Base-by-base conservation (phyloP, 2,797 vertebrate genomes). In the Oophaga sylvatica region DNA sequence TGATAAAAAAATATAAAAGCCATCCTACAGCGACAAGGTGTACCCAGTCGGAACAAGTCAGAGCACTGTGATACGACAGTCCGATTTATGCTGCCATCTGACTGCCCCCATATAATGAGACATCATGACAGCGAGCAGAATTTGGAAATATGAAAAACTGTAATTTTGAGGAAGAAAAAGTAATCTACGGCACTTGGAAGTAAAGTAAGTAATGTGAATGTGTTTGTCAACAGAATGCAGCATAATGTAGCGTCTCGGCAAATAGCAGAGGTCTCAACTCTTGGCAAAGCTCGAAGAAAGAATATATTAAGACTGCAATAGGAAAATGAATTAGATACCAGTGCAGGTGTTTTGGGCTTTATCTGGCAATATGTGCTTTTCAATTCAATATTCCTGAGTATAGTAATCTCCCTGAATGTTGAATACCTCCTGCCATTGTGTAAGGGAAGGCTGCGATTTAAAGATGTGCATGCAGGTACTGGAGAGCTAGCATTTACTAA, bases 351-450 rank as follows among this genome's bases (percentile, higher is more conserved):
- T 29, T 60, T 17, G 19, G 77, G 26, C 56, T 80, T 35, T 80
- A 80, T 80, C 78, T 80, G 78, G 29, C 57, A 80, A 62, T 80
- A 80, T 80, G 59, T 35, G 78, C 78, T 62, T 59, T 79, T 80
- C 57, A 80, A 80, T 59, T 80, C 31, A 80, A 80, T 80, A 62
- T 80, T 62, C 57, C 78, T 62, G 56, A 80, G 56, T 60, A 31
- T 60, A 80, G 78, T 62, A 60, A 80, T 80, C 31, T 59, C 29
- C 57, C 29, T 80, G 29, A 80, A 26, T 80, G 59, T 62, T 80
- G 77, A 79, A 60, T 35, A 57, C 78, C 78, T 80, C 78, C 60
- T 57, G 29, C 78, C 57, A 80, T 60, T 80, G 78, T 80, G 78
- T 80, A 41, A 60, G 78, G 57, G 8, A 11, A 62, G 78, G 31